A percentile compares a stretch with the other conserved stretches of the same genome.
These are phyloP conservation scores for Porites australiensis DNA, from an alignment of 64 coral and sea anemone species.

Conservation along the genomic window DNA sequence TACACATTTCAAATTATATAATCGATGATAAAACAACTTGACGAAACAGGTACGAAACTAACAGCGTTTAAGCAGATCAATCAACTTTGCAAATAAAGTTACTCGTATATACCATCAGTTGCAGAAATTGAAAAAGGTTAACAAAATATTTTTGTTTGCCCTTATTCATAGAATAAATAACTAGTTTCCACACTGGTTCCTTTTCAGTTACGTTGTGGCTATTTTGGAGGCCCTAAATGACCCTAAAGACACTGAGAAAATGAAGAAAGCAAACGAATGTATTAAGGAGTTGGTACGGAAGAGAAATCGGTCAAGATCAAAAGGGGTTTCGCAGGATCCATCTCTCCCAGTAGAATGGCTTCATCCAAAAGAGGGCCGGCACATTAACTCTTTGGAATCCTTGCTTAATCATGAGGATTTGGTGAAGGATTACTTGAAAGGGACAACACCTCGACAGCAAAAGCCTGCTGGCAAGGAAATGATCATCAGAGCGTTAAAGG, in stretches of 20 bases:
- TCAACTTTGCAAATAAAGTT: no score
- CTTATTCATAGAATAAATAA: background rate
- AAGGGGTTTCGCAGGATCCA: slow-evolving; percentile 49
- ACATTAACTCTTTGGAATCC: slow-evolving; percentile 75
- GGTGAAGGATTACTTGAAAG: slow-evolving; percentile 57
- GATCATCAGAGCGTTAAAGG: slow-evolving; percentile 70
- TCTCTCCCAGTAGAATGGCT: slow-evolving; percentile 83
- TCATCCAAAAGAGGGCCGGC: slow-evolving; percentile 46
- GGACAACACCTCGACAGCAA: background rate
- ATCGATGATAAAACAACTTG: no score
- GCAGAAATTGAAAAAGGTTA: no score
- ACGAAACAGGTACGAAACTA: no score
- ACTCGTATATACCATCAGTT: no score
- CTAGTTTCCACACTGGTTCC: background rate
- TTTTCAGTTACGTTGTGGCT: slow-evolving; percentile 78
- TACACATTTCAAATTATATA: no score
- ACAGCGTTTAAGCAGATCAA: no score
- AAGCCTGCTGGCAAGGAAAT: slow-evolving; percentile 63
- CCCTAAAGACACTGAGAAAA: slow-evolving; percentile 75
- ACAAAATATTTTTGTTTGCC: no score
- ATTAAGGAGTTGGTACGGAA: slow-evolving; percentile 65
- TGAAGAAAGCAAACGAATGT: slow-evolving; percentile 33
- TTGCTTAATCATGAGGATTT: slow-evolving; percentile 77
- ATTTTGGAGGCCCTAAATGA: slow-evolving; percentile 78
- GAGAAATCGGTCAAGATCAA: slow-evolving; percentile 25